Conservation (phyloP, 2,113 vertebrate species). For the Girardinichthys multiradiatus region DNA sequence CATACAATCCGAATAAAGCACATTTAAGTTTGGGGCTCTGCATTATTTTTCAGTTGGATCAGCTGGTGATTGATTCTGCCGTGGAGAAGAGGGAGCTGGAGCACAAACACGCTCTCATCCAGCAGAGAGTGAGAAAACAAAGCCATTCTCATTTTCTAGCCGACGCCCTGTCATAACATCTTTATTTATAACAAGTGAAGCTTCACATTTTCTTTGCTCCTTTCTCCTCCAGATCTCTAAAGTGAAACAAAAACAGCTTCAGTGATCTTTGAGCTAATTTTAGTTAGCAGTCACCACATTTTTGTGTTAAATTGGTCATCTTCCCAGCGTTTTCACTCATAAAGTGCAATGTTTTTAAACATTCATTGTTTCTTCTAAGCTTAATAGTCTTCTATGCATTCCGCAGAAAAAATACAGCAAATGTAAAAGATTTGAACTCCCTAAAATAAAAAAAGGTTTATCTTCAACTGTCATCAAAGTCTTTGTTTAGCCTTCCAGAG, state of each 20-base stretch:
- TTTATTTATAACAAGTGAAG: background rate
- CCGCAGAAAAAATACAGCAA: background rate
- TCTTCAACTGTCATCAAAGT: conserved; percentile 6
- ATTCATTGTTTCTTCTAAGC: no score
- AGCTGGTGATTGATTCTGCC: conserved; percentile 94
- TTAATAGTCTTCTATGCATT: no score
- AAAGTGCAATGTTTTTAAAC: no score
- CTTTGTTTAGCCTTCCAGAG: background rate
- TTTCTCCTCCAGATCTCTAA: background rate
- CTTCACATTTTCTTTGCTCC: background rate
- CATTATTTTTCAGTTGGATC: conserved; percentile 85
- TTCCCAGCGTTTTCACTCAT: no score
- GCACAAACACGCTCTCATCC: conserved; percentile 92
- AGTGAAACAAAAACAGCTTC: background rate
- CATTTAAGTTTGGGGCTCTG: background rate
- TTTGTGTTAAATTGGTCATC: no score
- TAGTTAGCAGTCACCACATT: no score
- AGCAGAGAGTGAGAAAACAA: conserved; percentile 88
- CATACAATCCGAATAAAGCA: no score
- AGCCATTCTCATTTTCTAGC: background rate
- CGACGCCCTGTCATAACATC: background rate
- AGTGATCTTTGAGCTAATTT: background rate
- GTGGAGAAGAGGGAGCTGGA: conserved; percentile 97
- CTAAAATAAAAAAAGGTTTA: background rate
- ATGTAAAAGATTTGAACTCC: background rate